Evolutionary conservation across 1,140 invertebrate species (phyloP), one percentile per base, ranked within the genome.

Genomic region (Pinna nobilis): DNA sequence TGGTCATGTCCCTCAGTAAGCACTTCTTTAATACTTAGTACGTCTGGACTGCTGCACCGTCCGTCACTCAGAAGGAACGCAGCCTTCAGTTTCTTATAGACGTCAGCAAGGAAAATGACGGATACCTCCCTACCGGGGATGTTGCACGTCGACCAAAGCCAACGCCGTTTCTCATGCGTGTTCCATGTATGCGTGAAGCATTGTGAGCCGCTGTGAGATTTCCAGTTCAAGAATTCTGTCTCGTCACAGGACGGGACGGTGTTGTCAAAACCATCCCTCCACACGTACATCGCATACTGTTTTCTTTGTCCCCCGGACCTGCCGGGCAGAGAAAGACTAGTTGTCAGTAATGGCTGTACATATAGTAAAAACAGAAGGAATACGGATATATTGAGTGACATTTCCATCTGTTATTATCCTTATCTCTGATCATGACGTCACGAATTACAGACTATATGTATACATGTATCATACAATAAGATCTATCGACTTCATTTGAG

Each of bases 161-260:
- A 81, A 15, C 70, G 41, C 28, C 79, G 32, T 35, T 72, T 79
- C 6, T 15, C 37, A 13, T 18, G 23, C 2, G 68, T 75, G 51
- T 77, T 67, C 79, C 77, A 81, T 0, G 70, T 76, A 50, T 81
- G 79, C 1, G 77, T 79, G 60, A 79, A 81, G 20, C 79, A 81
- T 2, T 35, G 47, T 3, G 59, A 49, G 20, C 70, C 28, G 13
- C 30, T 33, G 32, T 70, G 61, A n/a, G 9, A 59, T 23, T 79
- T 44, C 71, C 70, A 75, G 9, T 67, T 49, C 2, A 75, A 13
- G 44, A 80, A 80, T 5, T 71, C 59, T 3, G 23, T 50, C 32
- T 57, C 20, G 25, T 63, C 69, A 70, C 78, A 80, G 18, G 69
- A 69, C 32, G 71, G 50, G 7, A 75, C 55, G 18, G 49, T 53